Percentiles rank a stretch among this genome's conserved stretches.
These are phyloP conservation scores for Ormyrus thymus DNA, from an alignment of 2,888 invertebrate genomes.

Conservation along the genomic window DNA sequence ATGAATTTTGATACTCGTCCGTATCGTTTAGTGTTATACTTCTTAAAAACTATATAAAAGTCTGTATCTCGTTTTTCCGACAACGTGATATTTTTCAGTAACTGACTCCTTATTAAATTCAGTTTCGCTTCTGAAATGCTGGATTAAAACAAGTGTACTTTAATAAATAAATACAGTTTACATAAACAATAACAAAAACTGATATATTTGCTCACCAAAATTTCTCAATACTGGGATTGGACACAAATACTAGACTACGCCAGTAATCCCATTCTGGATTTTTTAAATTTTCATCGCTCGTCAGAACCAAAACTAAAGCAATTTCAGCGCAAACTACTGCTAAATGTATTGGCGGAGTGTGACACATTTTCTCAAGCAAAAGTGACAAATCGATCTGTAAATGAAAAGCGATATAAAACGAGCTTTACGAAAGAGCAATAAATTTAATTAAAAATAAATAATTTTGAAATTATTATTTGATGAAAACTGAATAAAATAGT, in stretches of 20 bases:
- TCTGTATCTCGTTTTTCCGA: conserved; percentile 46
- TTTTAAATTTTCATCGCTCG: conserved; percentile 27
- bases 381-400: conserved; percentile 65
- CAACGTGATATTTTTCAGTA: conserved; percentile 55
- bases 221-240: conserved; percentile 20
- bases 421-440: too few relatives aligned
- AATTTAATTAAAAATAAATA: too few relatives aligned
- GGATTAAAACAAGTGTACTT: not conserved
- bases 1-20: conserved; percentile 59
- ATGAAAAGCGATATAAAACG: not conserved
- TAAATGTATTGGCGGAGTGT: conserved; percentile 56
- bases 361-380: conserved; percentile 60
- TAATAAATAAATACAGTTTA: too few relatives aligned
- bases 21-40: conserved; percentile 61
- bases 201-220: conserved; percentile 35
- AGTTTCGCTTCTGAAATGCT: conserved; percentile 59
- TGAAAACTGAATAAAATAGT: too few relatives aligned
- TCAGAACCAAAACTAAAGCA: conserved; percentile 57
- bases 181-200: too few relatives aligned
- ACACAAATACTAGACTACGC: conserved; percentile 45
- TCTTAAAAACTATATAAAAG: conserved; percentile 61
- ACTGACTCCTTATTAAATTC: conserved; percentile 41
- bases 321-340: conserved; percentile 59
- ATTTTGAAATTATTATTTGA: too few relatives aligned
- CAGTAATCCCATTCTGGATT: conserved; percentile 57